Evolutionary conservation across 92 coral and sea anemone species (phyloP), one percentile per base, ranked within the genome.

Genomic region (Epizoanthus stellaris): DNA sequence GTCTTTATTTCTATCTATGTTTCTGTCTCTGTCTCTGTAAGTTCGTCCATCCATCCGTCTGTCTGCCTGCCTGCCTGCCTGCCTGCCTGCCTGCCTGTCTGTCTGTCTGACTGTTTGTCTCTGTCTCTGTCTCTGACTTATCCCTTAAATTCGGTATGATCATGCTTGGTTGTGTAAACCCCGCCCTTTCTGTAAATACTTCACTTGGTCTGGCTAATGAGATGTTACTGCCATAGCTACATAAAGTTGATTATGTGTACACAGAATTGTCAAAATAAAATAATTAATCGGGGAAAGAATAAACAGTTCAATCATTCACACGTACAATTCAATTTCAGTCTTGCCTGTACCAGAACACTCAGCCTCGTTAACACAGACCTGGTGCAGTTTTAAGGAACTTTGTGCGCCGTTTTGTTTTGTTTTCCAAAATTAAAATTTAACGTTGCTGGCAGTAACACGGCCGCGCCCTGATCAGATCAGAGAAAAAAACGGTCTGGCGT

Each of bases 401-500:
- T 30, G 25, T 54, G 21, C 3, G 38, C 34, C 23, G 42, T 79
- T 45, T 79, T 79, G 58, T 59, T 76, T 62, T 54, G 38, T 43
- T 63, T 79, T 43, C 16, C 72, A 12, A 21, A 42, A 79, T 79
- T 79, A 79, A 79, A 79, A 30, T 79, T 79, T 79, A 79, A 79
- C 83, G 19, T 21, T 70, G 12, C 56, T 79, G 58, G 34, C 83
- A 79, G 4, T 49, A 21, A 8, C 45, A 63, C 83, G 52, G 23
- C 83, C 83, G 16, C 83, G 23, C 83, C 83, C 83, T 79, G 83
- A 79, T 79, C 83, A 79, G 72, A 64, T 79, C 83, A 79, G 71
- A 79, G 60, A 79, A 75, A 72, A 72, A 79, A 79, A 62, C 60
- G 73, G 83, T 63, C 83, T 79, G 83, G 83, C 19, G 59, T 9